Evolutionary conservation across 2,888 invertebrate species (phyloP).

Genomic region (Morinoia aosen): DNA sequence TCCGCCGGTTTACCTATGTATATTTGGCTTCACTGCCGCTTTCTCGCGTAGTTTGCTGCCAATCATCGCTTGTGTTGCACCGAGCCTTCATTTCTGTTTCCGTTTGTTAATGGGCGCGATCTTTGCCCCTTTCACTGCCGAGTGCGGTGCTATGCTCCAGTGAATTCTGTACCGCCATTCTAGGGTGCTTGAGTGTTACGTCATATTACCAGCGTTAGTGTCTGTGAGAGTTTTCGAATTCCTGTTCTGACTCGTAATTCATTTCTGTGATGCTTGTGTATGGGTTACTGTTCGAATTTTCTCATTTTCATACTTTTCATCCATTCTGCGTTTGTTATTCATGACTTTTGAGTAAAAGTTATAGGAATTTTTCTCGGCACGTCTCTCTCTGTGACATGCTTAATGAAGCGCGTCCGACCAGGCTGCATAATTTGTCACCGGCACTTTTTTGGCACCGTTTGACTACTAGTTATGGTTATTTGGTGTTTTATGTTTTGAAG

Average conservation of each 20-base stretch:
- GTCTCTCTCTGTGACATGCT: not conserved
- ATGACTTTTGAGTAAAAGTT: not conserved
- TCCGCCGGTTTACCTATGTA: not conserved
- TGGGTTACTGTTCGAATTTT: not conserved
- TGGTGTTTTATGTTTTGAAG: not conserved
- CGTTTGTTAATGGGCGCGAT: not conserved
- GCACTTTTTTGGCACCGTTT: not conserved
- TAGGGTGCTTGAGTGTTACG: not conserved
- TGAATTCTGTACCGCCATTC: not conserved
- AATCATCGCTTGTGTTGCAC: not conserved
- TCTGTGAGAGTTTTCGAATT: not conserved
- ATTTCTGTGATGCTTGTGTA: not conserved
- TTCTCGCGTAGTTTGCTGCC: not conserved
- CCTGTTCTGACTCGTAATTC: not conserved
- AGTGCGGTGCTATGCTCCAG: not conserved
- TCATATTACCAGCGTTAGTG: not conserved
- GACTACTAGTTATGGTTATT: not conserved
- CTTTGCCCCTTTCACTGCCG: constrained; percentile 1
- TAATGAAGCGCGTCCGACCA: not conserved
- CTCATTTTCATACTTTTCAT: not conserved
- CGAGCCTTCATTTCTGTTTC: not conserved
- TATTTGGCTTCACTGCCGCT: not conserved
- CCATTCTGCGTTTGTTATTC: not conserved
- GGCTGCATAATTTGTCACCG: not conserved
- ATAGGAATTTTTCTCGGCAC: not conserved